These are phyloP conservation scores for Eptesicus fuscus DNA, from an alignment of 2,113 vertebrate genomes.

Conservation along the genomic window DNA sequence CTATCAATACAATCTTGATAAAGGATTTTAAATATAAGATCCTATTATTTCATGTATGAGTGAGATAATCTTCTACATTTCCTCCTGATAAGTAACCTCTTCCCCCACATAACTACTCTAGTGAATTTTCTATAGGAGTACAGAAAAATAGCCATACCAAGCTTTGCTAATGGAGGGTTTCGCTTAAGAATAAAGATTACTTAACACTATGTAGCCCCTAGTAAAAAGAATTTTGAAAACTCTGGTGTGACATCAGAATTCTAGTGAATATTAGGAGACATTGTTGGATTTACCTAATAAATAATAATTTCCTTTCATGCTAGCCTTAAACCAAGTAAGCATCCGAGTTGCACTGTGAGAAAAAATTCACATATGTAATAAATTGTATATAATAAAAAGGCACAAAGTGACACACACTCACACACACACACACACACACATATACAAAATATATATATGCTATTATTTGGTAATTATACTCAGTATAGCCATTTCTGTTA, in stretches of 20 bases:
- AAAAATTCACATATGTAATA: not conserved
- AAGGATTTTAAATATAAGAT: not conserved
- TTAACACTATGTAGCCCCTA: not conserved
- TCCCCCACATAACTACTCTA: not conserved
- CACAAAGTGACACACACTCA: not conserved
- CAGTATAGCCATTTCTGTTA: not conserved
- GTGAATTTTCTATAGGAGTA: not conserved
- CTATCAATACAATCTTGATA: not conserved
- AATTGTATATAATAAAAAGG: not conserved
- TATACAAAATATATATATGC: not conserved
- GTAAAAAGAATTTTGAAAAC: not conserved
- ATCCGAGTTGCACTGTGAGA: not conserved
- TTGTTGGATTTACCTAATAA: not conserved
- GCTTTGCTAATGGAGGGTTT: not conserved
- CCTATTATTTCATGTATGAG: not conserved
- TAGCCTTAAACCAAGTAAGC: not conserved
- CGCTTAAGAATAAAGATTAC: conserved; percentile 6
- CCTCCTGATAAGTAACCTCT: not conserved
- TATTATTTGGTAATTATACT: not conserved
- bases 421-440: no score
- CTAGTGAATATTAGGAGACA: not conserved
- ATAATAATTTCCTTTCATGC: not conserved
- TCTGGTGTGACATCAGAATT: not conserved
- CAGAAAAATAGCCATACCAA: not conserved
- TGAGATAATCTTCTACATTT: not conserved